Evolutionary conservation across 2,888 invertebrate genomes (phyloP), one percentile per base, ranked within the genome.

Genomic region (Acleris cristana): DNA sequence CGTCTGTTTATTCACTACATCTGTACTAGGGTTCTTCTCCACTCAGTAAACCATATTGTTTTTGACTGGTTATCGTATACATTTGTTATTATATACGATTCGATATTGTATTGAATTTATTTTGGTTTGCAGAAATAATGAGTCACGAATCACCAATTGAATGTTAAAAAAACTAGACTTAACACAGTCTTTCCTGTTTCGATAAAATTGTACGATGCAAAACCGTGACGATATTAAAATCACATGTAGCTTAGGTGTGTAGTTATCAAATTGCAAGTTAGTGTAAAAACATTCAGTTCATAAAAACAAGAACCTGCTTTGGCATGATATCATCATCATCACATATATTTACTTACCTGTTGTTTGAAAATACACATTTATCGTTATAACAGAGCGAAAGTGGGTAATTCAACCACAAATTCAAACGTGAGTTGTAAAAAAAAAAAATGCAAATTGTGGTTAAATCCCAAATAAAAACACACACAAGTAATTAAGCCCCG

Each of bases 121-220:
- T 40, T 40, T 10, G 1, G 14, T 10, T 56, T 21, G 21, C 8
- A 48, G 10, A 44, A 21, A 44, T 55, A 21, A 23, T 56, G 44
- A 44, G 16, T 56, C 44, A 56, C 56, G 23, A 56, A 56, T 44
- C 16, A 3, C 8, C 19, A 19, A 16, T 56, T 40, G 16, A 23
- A 56, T 23, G 8, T 40, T 21, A 44, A 44, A 56, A 23, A 44
- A 21, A 21, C 14, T 19, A 4, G 10, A 8, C 5, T 45, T 18
- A 23, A 45, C 56, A 16, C 14, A 23, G 23, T n/a, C 21, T 58
- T 58, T 59, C 19, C 59, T 49, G 21, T 12, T 60, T 60, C 48
- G 34, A 60, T 60, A 60, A 51, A 51, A 60, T 34, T 60, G 49
- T 60, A 34, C 51, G 51, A 51, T 51, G 51, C 51, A 51, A 60